phyloP scores from a whole-genome alignment of 2,113 vertebrate species.

The Cynocephalus volans region DNA sequence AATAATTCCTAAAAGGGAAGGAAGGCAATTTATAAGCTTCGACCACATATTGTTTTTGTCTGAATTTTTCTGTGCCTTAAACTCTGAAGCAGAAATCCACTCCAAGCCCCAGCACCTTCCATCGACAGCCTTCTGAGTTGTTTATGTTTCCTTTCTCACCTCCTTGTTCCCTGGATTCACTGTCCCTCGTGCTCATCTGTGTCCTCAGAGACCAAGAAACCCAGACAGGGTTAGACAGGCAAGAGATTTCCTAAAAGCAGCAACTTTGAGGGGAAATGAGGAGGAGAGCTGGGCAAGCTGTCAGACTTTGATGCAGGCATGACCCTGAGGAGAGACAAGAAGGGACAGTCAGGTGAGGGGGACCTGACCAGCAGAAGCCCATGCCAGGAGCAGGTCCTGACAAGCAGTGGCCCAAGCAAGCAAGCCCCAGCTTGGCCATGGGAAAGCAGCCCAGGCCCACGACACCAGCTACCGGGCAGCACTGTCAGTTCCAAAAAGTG shows the following conservation, averaged over 20 bases:
- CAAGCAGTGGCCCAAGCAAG: not conserved
- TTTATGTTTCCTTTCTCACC: rapidly evolving
- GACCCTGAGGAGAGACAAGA: not conserved
- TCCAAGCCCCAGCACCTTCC: not conserved
- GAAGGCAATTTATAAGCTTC: not conserved
- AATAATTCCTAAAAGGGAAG: not conserved
- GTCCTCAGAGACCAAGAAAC: not conserved
- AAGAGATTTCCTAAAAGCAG: not conserved
- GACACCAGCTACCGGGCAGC: not conserved
- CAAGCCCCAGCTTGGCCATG: not conserved
- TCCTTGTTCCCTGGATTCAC: not conserved
- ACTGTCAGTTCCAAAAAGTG: not conserved
- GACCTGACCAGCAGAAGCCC: not conserved
- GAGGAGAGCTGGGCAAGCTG: not conserved
- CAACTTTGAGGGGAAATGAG: not conserved
- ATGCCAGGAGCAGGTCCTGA: no score
- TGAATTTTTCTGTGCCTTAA: not conserved
- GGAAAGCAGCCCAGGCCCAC: no score
- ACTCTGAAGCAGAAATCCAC: not conserved
- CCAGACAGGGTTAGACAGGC: not conserved
- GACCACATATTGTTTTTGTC: not conserved
- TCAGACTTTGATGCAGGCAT: not conserved
- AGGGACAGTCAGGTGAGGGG: not conserved
- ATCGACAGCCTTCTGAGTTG: rapidly evolving
- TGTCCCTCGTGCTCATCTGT: no score